Evolutionary conservation across 2,113 vertebrate genomes (phyloP), one percentile per base, ranked within the genome.

Genomic region (Chamaetylas fuelleborni): DNA sequence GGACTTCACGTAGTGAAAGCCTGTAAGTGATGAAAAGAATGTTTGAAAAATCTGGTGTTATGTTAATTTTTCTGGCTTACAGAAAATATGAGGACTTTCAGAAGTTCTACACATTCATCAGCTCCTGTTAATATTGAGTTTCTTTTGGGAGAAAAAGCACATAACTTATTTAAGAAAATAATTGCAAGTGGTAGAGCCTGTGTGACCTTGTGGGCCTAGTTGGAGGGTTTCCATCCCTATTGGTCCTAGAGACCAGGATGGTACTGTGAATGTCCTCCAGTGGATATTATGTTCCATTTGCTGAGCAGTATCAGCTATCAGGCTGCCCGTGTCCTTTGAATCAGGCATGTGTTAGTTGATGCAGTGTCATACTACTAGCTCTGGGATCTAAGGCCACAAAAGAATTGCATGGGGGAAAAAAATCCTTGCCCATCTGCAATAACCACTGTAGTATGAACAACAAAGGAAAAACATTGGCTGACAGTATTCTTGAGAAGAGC

Each of bases 331-430:
- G 38, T 70, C 12, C 20, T 38, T 78, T 70, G 60, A 87, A 65
- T 9, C 8, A 69, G 31, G 17, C 42, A 69, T 61, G 10, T 38
- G 12, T 42, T 80, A 54, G 11, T 26, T 78, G 31, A 61, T 17
- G 18, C 10, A 47, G 11, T 36, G 26, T 88, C 31, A n/a, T n/a
- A 12, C 28, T 48, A 31, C 40, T n/a, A 56, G 9, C 28, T 54
- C 9, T 65, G 38, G 33, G 4, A 20, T 83, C 18, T 69, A 24
- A 65, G 47, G 26, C 29, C 9, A 18, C 34, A 71, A 71, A 56
- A 77, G 47, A 4, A 10, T 42, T 7, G 0, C 2, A 23, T 10
- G 5, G 26, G 6, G 6, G 5, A 13, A 33, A 66, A 66, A 19
- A 28, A 18, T 40, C 16, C 19, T 71, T 78, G 23, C 22, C 54